These are phyloP conservation scores for Micrasema longulum DNA, from an alignment of 1,140 invertebrate species.

Conservation along the genomic window DNA sequence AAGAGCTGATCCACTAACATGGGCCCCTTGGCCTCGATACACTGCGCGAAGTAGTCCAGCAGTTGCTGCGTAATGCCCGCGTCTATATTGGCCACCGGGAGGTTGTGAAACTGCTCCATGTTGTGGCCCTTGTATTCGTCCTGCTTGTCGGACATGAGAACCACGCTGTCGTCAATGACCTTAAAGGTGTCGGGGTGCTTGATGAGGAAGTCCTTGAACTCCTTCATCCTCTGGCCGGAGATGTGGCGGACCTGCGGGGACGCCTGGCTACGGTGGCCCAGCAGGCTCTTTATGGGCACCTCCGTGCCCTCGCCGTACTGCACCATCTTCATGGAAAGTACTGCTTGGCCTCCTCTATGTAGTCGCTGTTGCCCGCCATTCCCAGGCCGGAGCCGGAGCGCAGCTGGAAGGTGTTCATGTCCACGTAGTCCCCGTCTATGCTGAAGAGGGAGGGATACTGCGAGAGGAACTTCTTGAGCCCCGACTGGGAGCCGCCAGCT, in stretches of 20 bases:
- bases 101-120: slow-evolving; percentile 71
- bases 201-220: slow-evolving; percentile 91
- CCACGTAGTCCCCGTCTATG: slow-evolving; percentile 92
- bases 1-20: slow-evolving; percentile 89
- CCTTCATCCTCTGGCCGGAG: slow-evolving; percentile 92
- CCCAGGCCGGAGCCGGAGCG: slow-evolving; percentile 66
- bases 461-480: slow-evolving; percentile 89
- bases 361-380: slow-evolving; percentile 78
- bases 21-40: slow-evolving; percentile 82
- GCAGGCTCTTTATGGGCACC: slow-evolving; percentile 92
- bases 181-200: slow-evolving; percentile 90
- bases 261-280: slow-evolving; percentile 93
- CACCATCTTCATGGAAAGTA: slow-evolving; percentile 92
- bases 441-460: slow-evolving; percentile 93
- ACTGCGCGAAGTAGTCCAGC: slow-evolving; percentile 82
- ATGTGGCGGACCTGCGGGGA: slow-evolving; percentile 96
- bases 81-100: slow-evolving; percentile 84
- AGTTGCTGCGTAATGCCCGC: slow-evolving; percentile 81
- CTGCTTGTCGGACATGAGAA: slow-evolving; percentile 72
- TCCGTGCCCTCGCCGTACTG: slow-evolving; percentile 91
- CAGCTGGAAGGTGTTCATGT: slow-evolving; percentile 82
- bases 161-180: slow-evolving; percentile 86
- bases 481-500: slow-evolving; percentile 93
- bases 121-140: slow-evolving; percentile 70
- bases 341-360: slow-evolving; percentile 92